A percentile compares a stretch with the other conserved stretches of the same genome.
phyloP scores from a whole-genome alignment of 2,797 vertebrate genomes.

The Miichthys miiuy region DNA sequence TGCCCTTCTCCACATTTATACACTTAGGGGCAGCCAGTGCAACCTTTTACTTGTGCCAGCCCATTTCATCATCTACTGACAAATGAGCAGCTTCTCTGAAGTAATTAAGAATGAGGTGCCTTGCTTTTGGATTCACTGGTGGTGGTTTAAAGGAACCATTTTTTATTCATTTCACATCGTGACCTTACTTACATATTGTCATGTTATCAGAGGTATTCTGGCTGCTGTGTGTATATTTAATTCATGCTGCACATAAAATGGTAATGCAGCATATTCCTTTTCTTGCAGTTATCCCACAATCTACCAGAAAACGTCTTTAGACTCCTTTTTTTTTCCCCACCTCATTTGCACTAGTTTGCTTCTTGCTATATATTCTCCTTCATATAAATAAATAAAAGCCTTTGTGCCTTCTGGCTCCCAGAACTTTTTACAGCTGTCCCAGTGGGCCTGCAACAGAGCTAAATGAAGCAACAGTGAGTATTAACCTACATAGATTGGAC shows the following conservation, averaged over 20 bases:
- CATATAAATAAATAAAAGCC: constrained; percentile 80
- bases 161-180: constrained; percentile 65
- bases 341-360: constrained; percentile 76
- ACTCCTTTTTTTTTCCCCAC: constrained; percentile 62
- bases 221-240: constrained; percentile 68
- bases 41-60: constrained; percentile 60
- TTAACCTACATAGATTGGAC: constrained; percentile 82
- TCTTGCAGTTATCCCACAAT: constrained; percentile 61
- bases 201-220: constrained; percentile 65
- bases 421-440: constrained; percentile 75
- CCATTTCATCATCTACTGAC: constrained; percentile 62
- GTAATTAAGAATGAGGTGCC: constrained; percentile 73
- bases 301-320: constrained; percentile 66
- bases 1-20: constrained; percentile 46
- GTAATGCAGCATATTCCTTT: constrained; percentile 66
- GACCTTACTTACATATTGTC: constrained; percentile 70
- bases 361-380: constrained; percentile 69
- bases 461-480: constrained; percentile 80
- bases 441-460: constrained; percentile 73
- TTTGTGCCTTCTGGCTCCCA: constrained; percentile 77
- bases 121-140: constrained; percentile 64
- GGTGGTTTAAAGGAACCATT: constrained; percentile 48
- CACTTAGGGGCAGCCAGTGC: constrained; percentile 44
- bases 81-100: constrained; percentile 59
- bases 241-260: constrained; percentile 73